Evolutionary conservation across 2,888 invertebrate species (phyloP), one percentile per base, ranked within the genome.

Genomic region (Eretmocerus hayati): DNA sequence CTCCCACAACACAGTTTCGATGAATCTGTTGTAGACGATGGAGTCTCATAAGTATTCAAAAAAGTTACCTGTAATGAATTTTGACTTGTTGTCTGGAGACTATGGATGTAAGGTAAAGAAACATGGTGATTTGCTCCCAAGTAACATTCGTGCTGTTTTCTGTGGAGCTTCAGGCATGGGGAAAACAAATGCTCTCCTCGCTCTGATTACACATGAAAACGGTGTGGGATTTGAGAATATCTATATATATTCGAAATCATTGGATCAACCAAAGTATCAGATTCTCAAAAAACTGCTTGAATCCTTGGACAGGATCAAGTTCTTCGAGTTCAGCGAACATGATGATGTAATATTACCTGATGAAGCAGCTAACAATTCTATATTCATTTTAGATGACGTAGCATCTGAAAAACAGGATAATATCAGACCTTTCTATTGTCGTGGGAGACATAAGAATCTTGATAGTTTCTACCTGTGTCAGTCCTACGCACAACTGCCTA

Each of bases 371-470:
- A n/a, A n/a, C n/a, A n/a, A n/a, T n/a, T n/a, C n/a, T n/a, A n/a
- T n/a, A n/a, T n/a, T 70, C 48, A 64, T 72, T 42, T 71, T 71
- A 52, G 68, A 71, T 56, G 67, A 71, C 59, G 60, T 69, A 19
- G 61, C 62, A n/a, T 66, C 63, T 20, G 56, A 58, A 38, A 60
- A 58, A 21, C 59, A 59, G 32, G 46, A 57, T 33, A 42, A 53
- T n/a, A 37, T 60, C 1, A 45, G 50, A 45, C 53, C 50, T 5
- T 57, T 54, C 41, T 60, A 57, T 36, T 52, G 54, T 9, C 55
- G 53, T 45, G 58, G 59, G 1, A 39, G 59, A 39, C 58, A 61
- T 37, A 48, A 46, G 19, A 39, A 42, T 22, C 58, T 69, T 15
- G 69, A 69, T 47, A 55, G 58, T 46, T 67, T 67, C 48, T 70